A percentile compares a stretch with the other conserved stretches of the same genome.
Evolutionary conservation across 2,888 invertebrate species (phyloP).

Genomic region (Andrena trimmerana): DNA sequence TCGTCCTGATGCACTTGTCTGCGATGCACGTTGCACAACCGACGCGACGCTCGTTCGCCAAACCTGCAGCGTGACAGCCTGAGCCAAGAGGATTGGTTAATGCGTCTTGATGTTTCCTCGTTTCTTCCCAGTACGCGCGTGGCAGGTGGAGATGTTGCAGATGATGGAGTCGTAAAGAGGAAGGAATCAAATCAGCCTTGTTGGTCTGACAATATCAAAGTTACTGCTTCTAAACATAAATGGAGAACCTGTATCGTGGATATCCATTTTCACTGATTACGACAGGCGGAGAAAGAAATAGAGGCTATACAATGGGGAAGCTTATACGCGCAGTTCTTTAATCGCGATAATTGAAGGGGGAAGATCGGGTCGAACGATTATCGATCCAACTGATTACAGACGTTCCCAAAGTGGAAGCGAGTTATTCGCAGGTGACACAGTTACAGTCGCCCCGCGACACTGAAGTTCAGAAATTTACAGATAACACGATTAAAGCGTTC

Average conservation of each 20-base stretch:
- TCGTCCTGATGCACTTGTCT: conserved; percentile 57
- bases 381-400: conserved; percentile 39
- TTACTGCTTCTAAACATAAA: too few species aligned
- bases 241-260: too few species aligned
- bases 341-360: neutral
- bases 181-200: too few species aligned
- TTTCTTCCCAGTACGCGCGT: neutral
- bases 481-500: conserved; percentile 55
- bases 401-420: conserved; percentile 35
- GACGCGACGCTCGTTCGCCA: neutral
- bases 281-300: too few species aligned
- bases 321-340: neutral
- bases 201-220: too few species aligned
- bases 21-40: neutral
- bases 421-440: conserved; percentile 42
- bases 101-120: neutral
- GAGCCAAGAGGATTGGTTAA: neutral
- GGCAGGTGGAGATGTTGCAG: neutral
- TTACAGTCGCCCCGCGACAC: conserved; percentile 40
- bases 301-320: neutral
- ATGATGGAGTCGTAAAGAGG: neutral
- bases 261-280: too few species aligned
- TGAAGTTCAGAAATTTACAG: conserved; percentile 44
- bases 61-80: neutral
- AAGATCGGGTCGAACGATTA: conserved; percentile 2